Evolutionary conservation across 2,797 vertebrate species (phyloP).

Genomic region (Austrolebias charrua): DNA sequence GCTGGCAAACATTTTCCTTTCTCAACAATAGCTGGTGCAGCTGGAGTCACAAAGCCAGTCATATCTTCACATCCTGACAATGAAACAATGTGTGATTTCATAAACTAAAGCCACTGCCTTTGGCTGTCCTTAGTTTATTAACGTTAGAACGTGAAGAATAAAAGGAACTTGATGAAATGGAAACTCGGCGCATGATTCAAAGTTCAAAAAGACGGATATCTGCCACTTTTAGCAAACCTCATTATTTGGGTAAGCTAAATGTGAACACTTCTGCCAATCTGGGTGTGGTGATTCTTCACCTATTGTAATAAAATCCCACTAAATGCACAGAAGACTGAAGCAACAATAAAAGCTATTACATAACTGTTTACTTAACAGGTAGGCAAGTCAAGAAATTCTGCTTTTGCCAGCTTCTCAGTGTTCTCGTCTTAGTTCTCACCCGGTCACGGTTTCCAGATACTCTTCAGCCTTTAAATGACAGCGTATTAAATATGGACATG

Average conservation of each 20-base stretch:
- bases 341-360: slow-evolving; percentile 26
- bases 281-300: slow-evolving; percentile 46
- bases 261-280: slow-evolving; percentile 40
- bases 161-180: slow-evolving; percentile 47
- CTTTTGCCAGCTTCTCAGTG: neutral
- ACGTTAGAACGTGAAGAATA: slow-evolving; percentile 31
- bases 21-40: slow-evolving; percentile 31
- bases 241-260: slow-evolving; percentile 47
- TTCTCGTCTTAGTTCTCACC: neutral
- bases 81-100: slow-evolving; percentile 51
- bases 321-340: slow-evolving; percentile 31
- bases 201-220: slow-evolving; percentile 38
- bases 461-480: neutral
- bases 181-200: slow-evolving; percentile 4
- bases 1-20: slow-evolving; percentile 40
- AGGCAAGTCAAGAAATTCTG: slow-evolving; percentile 21
- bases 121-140: slow-evolving; percentile 16
- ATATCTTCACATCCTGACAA: slow-evolving; percentile 46
- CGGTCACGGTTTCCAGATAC: slow-evolving; percentile 3
- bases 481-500: neutral
- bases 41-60: slow-evolving; percentile 13
- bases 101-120: slow-evolving; percentile 36
- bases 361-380: slow-evolving; percentile 44
- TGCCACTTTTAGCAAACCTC: slow-evolving; percentile 28
- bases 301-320: slow-evolving; percentile 41